Evolutionary conservation across 2,113 vertebrate genomes (phyloP), one percentile per base, ranked within the genome.

Genomic region (Paramormyrops kingsleyae): DNA sequence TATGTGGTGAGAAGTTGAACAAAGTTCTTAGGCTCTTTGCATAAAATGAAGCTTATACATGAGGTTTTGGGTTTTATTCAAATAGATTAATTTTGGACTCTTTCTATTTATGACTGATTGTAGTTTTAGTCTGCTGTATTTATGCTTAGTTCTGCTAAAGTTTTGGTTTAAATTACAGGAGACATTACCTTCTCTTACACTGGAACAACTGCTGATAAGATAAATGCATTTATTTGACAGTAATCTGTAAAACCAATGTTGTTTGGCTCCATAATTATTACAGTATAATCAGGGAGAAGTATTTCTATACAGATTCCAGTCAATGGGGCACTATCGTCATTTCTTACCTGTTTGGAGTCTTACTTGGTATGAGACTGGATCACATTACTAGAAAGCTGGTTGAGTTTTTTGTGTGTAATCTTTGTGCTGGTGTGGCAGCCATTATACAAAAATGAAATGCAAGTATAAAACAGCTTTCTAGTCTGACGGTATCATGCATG

Each of bases 181-280:
- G 47, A 24, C 5, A 35, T 87, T 27, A 31, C 15, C n/a, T 21
- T 42, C 31, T 53, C n/a, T 56, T 87, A 87, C 27, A 46, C 8
- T 15, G 49, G 46, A 87, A 52, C 4, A 17, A 47, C 24, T 49
- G 6, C 19, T 87, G 46, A 50, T 19, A 49, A 86, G 15, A 85
- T 50, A 46, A 56, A 56, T 50, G 47, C 47, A 17, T 10, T 47
- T 84, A 24, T 85, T 44, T 85, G 49, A 19, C 53, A 5, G 53
- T 44, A 42, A 44, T 88, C 80, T 87, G 39, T 39, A 90, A 88
- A 87, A 35, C 27, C 46, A 66, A 27, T 35, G 53, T 95, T 96
- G 94, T 93, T 93, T 94, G 94, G 94, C 94, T 94, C 94, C 95
- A 95, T 95, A 94, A 95, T 95, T 94, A 94, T 93, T 94, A 24